Percentiles rank a stretch among this genome's conserved stretches.
These are phyloP conservation scores for Nematopogon swammerdamellus DNA, from an alignment of 2,888 invertebrate genomes.

Conservation along the genomic window DNA sequence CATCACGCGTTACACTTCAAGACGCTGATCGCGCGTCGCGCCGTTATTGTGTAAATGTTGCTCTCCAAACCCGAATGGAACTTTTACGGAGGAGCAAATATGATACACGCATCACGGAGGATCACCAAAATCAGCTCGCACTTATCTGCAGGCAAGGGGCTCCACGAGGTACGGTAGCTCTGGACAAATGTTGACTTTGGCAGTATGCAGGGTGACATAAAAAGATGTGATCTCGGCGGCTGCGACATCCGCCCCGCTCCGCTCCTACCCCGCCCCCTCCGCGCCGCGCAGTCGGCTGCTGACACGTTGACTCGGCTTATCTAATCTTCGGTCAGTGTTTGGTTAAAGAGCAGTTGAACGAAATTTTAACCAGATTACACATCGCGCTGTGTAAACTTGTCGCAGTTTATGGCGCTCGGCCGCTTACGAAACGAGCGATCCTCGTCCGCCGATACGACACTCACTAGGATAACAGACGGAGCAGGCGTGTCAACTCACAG, in stretches of 20 bases:
- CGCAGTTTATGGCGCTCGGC: background rate
- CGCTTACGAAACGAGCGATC: background rate
- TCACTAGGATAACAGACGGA: no score
- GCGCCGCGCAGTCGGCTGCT: no score
- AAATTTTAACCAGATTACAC: background rate
- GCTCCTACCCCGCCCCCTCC: background rate
- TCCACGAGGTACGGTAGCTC: conserved; percentile 13
- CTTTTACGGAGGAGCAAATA: background rate
- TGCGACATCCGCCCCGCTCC: background rate
- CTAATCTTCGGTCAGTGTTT: background rate
- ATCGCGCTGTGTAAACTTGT: background rate
- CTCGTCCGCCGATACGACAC: no score
- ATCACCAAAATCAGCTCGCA: background rate
- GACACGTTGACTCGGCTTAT: background rate
- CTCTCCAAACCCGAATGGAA: no score
- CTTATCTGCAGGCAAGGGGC: background rate
- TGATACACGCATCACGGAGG: background rate
- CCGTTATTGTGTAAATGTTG: no score
- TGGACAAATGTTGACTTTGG: conserved; percentile 17
- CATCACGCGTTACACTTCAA: no score
- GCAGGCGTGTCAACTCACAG: no score
- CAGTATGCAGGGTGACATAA: background rate
- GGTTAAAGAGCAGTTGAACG: background rate
- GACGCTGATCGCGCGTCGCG: no score
- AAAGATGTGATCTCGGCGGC: background rate